Percentiles rank a stretch among this genome's conserved stretches.
These are phyloP conservation scores for Corydoras sp. DNA, from an alignment of 2,113 vertebrate species.

Conservation along the genomic window DNA sequence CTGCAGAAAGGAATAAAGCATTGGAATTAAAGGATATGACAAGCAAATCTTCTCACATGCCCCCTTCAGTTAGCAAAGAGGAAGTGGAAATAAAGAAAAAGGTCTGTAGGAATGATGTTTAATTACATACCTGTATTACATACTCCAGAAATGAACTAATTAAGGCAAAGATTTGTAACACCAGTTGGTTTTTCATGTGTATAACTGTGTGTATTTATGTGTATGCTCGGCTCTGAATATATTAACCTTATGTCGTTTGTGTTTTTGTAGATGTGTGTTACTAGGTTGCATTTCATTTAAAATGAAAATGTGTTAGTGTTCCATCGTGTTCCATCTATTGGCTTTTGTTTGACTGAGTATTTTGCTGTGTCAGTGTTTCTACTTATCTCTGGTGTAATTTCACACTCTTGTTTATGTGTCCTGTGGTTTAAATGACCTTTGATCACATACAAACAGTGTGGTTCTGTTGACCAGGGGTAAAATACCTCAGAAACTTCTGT, in stretches of 20 bases:
- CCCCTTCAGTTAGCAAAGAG: conserved; percentile 14
- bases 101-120: conserved; percentile 34
- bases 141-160: too few species aligned
- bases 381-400: background rate
- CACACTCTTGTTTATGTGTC: background rate
- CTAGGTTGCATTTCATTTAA: background rate
- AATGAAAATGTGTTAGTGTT: too few species aligned
- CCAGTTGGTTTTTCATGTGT: too few species aligned
- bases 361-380: background rate
- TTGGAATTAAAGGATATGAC: conserved; percentile 35
- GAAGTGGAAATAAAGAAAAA: conserved; percentile 33
- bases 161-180: too few species aligned
- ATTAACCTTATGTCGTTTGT: background rate
- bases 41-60: conserved; percentile 32
- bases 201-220: too few species aligned
- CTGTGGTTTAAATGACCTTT: background rate
- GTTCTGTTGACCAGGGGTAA: too few species aligned
- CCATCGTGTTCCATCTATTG: too few species aligned
- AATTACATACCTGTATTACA: too few species aligned
- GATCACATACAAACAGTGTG: background rate
- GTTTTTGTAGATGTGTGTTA: background rate
- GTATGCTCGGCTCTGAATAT: too few species aligned
- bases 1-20: conserved; percentile 50
- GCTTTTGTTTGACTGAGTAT: background rate
- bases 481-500: too few species aligned